phyloP scores from a whole-genome alignment of 2,797 vertebrate species.

The Neopelma chrysocephalum region DNA sequence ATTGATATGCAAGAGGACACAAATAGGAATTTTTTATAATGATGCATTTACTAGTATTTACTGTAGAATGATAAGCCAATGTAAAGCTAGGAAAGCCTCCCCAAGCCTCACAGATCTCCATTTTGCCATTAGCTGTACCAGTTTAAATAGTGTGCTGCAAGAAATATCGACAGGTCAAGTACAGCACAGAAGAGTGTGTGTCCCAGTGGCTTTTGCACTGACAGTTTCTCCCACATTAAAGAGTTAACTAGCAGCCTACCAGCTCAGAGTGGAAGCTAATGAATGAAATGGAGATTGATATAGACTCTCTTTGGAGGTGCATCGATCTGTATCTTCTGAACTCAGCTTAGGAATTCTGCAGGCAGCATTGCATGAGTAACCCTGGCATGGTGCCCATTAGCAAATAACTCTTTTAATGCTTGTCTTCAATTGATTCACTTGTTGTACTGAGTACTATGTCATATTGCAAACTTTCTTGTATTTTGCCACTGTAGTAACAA shows the following conservation, averaged over 20 bases:
- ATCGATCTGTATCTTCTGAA: conserved; percentile 86
- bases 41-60: conserved; percentile 73
- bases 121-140: conserved; percentile 78
- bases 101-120: conserved; percentile 71
- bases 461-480: conserved; percentile 58
- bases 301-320: conserved; percentile 83
- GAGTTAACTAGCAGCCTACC: conserved; percentile 83
- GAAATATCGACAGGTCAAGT: conserved; percentile 84
- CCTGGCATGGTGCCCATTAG: conserved; percentile 82
- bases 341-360: conserved; percentile 82
- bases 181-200: conserved; percentile 73
- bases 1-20: conserved; percentile 48
- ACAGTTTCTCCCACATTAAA: conserved; percentile 84
- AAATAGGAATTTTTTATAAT: conserved; percentile 59
- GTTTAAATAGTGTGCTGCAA: conserved; percentile 77
- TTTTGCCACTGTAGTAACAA: conserved; percentile 53
- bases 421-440: conserved; percentile 80
- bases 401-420: conserved; percentile 85
- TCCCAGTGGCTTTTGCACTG: conserved; percentile 81
- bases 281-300: conserved; percentile 87
- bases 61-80: conserved; percentile 68
- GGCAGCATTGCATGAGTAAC: conserved; percentile 80
- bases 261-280: conserved; percentile 82
- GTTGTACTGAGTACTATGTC: conserved; percentile 68
- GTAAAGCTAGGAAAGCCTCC: conserved; percentile 75